phyloP scores from a whole-genome alignment of 2,113 vertebrate species.

The Rattus rattus region DNA sequence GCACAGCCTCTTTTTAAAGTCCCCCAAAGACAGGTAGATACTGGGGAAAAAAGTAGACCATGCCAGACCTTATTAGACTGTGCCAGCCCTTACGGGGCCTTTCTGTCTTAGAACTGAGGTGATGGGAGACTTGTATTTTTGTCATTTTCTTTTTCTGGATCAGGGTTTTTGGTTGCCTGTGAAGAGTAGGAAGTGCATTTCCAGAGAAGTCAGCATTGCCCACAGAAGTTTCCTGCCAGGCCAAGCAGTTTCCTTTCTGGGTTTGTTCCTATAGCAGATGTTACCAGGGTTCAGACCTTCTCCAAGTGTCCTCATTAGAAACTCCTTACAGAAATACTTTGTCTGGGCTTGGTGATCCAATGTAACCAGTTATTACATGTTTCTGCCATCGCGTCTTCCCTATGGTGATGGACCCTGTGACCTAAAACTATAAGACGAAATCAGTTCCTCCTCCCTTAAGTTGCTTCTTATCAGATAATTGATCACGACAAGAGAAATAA shows the following conservation, averaged over 20 bases:
- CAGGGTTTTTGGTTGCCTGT: neutral
- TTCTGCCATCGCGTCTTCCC: neutral
- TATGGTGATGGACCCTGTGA: neutral
- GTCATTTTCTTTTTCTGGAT: neutral
- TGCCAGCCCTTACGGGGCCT: neutral
- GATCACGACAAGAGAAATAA: neutral
- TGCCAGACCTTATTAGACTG: neutral
- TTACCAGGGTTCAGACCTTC: neutral
- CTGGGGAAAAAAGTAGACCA: neutral
- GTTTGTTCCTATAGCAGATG: neutral
- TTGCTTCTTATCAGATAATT: neutral
- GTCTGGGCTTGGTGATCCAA: neutral
- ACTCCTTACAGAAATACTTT: neutral
- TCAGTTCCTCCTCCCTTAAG: neutral
- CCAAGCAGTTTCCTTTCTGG: neutral
- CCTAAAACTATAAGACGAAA: neutral
- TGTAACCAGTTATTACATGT: too few species aligned
- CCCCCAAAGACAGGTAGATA: neutral
- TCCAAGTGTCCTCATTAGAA: neutral
- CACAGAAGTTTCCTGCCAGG: neutral
- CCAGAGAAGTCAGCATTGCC: neutral
- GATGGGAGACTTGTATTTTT: neutral
- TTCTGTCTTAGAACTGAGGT: neutral
- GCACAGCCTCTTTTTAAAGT: conserved; percentile 16
- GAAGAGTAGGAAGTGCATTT: neutral